Percentiles rank a stretch among this genome's conserved stretches.
These are phyloP conservation scores for Naso thynnoides DNA, from an alignment of 2,797 vertebrate genomes.

Conservation along the genomic window DNA sequence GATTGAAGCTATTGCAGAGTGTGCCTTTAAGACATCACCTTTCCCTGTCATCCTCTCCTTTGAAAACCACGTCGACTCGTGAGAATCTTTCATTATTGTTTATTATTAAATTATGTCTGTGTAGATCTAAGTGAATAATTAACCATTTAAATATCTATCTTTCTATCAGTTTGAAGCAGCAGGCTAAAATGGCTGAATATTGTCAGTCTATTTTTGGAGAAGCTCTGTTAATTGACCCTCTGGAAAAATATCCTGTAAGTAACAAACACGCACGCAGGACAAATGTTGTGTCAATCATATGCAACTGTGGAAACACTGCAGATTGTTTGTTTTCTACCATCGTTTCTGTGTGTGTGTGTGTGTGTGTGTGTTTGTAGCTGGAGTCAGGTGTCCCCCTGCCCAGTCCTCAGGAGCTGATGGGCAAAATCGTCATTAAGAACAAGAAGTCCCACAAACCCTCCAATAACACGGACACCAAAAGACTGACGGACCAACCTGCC, in stretches of 20 bases:
- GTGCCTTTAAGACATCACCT: slow-evolving; percentile 97
- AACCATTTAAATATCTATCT: slow-evolving; percentile 18
- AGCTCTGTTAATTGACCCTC: slow-evolving; percentile 91
- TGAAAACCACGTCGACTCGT: slow-evolving; percentile 99
- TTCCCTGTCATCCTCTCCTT: slow-evolving; percentile 97
- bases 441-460: slow-evolving; percentile 97
- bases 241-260: slow-evolving; percentile 96
- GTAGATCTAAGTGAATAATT: too few relatives aligned
- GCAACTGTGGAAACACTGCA: too few relatives aligned
- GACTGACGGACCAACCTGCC: slow-evolving; percentile 92
- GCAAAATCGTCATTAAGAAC: slow-evolving; percentile 98
- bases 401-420: slow-evolving; percentile 96
- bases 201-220: slow-evolving; percentile 98
- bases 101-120: slow-evolving; percentile 9
- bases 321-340: too few relatives aligned
- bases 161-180: slow-evolving; percentile 90
- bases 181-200: slow-evolving; percentile 99
- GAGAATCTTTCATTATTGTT: slow-evolving; percentile 79
- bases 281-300: too few relatives aligned
- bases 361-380: slow-evolving; percentile 82
- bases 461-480: slow-evolving; percentile 91
- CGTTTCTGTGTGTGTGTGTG: slow-evolving; percentile 62
- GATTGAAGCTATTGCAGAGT: slow-evolving; percentile 97
- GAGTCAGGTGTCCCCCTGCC: slow-evolving; percentile 93
- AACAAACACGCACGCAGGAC: not conserved